Base-by-base conservation (phyloP, 1,140 invertebrate genomes). In the Cotesia chilonis region DNA sequence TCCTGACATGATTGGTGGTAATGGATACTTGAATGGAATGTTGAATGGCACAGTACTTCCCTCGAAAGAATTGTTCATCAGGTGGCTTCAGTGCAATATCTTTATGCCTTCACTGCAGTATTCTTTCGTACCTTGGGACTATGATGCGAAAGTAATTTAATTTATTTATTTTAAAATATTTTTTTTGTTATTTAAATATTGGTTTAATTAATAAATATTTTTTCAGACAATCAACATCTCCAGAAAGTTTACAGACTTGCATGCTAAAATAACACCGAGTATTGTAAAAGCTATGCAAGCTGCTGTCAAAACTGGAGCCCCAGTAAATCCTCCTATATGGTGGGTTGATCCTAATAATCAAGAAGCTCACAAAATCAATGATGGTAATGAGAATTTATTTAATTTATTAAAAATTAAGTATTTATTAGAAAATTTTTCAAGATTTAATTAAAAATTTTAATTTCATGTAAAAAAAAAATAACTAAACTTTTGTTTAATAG, bases 1-100 rank as follows among this genome's bases (percentile, higher is more conserved):
- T 1, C 95, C 95, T 0, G 96, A 97, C 80, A 96, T 97, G 93
- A 92, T 98, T 76, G 96, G 96, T 2, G 96, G 96, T 2, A 97
- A 96, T 81, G 93, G 91, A 0, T 94, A 93, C 78, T 83, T 89
- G 10, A 84, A 88, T 51, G 87, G 88, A 81, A 89, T 86, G 28
- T 79, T 76, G 36, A 77, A 76, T 28, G 75, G 79, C 2, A 82
- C 77, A 1, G 72, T 74, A 28, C 87, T 89, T 9, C 91, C 92
- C 2, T 89, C 90, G 3, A 91, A 92, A 74, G 94, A 98, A 82
- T 85, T 98, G n/a, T 97, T 94, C 77, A 91, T 98, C 60, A 87
- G 96, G 76, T 98, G 96, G 96, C 84, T 96, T 28, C 93, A 97
- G 84, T 92, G 91, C 1, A 96, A 94, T 74, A 89, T 92, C 0